Percentiles rank a stretch among this genome's conserved stretches.
Conservation (phyloP, 2,113 vertebrate species). For the Heteronetta atricapilla region DNA sequence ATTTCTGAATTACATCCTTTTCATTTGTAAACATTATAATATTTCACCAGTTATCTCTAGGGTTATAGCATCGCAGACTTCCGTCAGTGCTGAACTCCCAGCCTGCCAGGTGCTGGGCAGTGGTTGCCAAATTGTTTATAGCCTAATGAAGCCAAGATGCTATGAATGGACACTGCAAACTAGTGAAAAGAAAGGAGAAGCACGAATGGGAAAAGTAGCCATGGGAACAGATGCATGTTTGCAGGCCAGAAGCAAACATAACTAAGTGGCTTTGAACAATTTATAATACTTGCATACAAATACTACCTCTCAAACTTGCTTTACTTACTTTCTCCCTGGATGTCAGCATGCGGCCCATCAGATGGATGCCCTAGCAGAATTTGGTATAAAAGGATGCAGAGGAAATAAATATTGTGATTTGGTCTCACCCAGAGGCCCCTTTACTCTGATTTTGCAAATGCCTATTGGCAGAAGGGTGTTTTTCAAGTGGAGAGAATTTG, state of each 20-base stretch:
- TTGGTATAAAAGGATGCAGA: not conserved
- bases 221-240: constrained; percentile 29
- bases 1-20: not conserved
- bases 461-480: not conserved
- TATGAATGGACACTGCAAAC: constrained; percentile 26
- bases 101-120: constrained; percentile 13
- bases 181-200: not conserved
- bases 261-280: not conserved
- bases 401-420: not conserved
- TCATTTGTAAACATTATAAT: not conserved
- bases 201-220: not conserved
- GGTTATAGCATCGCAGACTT: not conserved
- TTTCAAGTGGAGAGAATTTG: not conserved
- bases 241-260: not conserved
- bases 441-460: not conserved
- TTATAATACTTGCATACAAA: not conserved
- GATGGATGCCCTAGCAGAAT: not conserved
- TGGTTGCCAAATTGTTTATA: not conserved
- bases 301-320: not conserved
- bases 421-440: not conserved
- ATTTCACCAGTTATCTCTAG: not conserved
- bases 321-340: not conserved
- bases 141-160: not conserved
- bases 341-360: not conserved
- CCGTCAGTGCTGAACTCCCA: not conserved